A percentile compares a stretch with the other conserved stretches of the same genome.
phyloP scores from a whole-genome alignment of 2,888 invertebrate species.

The Zygogramma bicolorata region DNA sequence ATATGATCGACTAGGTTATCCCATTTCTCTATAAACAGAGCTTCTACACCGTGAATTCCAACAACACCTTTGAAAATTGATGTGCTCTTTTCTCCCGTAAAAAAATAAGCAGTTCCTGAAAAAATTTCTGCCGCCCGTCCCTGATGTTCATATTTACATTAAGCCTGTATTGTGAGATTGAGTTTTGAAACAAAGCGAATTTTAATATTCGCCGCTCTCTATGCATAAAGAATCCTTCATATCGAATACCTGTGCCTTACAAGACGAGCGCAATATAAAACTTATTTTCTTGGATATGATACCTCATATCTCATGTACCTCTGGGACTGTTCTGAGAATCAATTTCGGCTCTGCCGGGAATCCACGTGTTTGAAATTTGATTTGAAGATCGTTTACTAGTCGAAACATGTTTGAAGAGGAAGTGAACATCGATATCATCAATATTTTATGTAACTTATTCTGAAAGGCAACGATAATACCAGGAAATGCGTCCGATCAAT shows the following conservation, averaged over 20 bases:
- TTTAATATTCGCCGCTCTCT: conserved; percentile 63
- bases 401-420: background rate
- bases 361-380: background rate
- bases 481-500: background rate
- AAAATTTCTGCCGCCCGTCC: conserved; percentile 27
- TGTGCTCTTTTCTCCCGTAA: background rate
- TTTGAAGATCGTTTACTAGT: background rate
- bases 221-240: conserved; percentile 61
- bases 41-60: no score
- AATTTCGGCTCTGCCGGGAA: background rate
- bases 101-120: background rate
- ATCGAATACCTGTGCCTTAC: conserved; percentile 58
- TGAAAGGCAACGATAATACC: background rate
- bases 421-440: background rate
- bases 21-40: no score
- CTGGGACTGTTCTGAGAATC: background rate
- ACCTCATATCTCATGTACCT: background rate
- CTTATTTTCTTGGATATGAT: conserved; percentile 26
- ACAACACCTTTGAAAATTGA: no score
- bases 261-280: conserved; percentile 39
- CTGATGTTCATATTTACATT: conserved; percentile 63
- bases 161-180: conserved; percentile 64
- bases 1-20: no score
- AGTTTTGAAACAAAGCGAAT: conserved; percentile 66
- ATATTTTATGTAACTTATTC: background rate